phyloP scores from a whole-genome alignment of 2,888 invertebrate genomes.

The Penaeus monodon region DNA sequence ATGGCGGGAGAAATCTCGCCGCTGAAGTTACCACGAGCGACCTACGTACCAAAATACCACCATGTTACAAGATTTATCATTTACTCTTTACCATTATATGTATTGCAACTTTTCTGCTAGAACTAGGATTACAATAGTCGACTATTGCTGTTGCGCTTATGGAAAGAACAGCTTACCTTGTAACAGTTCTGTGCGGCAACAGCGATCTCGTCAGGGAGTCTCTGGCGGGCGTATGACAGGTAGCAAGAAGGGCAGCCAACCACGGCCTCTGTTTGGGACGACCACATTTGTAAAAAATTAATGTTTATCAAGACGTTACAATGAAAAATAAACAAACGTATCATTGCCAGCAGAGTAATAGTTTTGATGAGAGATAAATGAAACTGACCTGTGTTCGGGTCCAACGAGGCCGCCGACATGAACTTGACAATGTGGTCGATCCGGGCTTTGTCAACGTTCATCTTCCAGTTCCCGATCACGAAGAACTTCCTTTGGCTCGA shows the following conservation, averaged over 20 bases:
- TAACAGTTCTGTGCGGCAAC: constrained; percentile 96
- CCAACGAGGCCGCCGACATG: constrained; percentile 81
- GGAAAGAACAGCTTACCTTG: constrained; percentile 73
- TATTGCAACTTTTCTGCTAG: too few relatives aligned
- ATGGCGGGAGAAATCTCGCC: constrained; percentile 75
- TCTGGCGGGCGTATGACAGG: constrained; percentile 79
- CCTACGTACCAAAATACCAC: too few relatives aligned
- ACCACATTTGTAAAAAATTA: neutral
- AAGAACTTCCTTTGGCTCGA: constrained; percentile 83
- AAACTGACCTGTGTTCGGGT: constrained; percentile 81
- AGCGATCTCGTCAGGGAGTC: constrained; percentile 79
- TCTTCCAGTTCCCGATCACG: constrained; percentile 99
- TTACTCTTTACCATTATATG: too few relatives aligned
- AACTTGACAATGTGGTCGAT: constrained; percentile 85
- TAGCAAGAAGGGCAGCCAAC: constrained; percentile 92
- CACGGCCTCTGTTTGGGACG: constrained; percentile 78
- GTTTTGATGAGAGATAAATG: neutral
- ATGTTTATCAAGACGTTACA: too few relatives aligned
- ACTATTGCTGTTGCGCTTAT: too few relatives aligned
- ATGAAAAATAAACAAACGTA: too few relatives aligned
- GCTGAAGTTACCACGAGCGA: constrained; percentile 2
- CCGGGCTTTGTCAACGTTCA: constrained; percentile 92
- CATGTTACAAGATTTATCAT: too few relatives aligned
- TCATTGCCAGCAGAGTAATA: too few relatives aligned
- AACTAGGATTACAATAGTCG: too few relatives aligned